A percentile compares a stretch with the other conserved stretches of the same genome.
These are phyloP conservation scores for Physella acuta DNA, from an alignment of 1,140 invertebrate species.

Conservation along the genomic window DNA sequence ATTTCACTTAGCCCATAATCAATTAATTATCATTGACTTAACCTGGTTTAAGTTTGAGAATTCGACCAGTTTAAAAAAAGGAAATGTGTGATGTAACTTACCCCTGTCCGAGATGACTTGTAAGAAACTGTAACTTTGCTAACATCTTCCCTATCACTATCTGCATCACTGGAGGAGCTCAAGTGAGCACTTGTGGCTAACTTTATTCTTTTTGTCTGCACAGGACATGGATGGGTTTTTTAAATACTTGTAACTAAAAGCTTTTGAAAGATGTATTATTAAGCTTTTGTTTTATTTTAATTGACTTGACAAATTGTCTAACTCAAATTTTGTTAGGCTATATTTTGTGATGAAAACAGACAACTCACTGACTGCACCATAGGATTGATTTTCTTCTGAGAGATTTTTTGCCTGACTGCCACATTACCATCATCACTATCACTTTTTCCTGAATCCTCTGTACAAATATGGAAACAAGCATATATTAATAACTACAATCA, in stretches of 20 bases:
- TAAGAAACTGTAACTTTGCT: slow-evolving; percentile 36
- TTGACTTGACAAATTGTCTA: no score
- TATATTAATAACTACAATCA: no score
- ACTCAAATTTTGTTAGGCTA: no score
- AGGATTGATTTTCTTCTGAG: slow-evolving; percentile 45
- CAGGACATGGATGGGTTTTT: no score
- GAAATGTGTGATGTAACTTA: slow-evolving; percentile 27
- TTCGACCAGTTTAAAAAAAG: background rate
- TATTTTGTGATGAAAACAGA: no score
- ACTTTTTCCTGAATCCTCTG: slow-evolving; percentile 10
- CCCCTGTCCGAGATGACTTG: slow-evolving; percentile 45
- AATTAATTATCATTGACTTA: no score
- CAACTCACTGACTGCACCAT: slow-evolving; percentile 58
- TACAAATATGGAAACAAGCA: no score
- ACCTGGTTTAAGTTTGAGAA: no score
- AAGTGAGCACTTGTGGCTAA: slow-evolving; percentile 13
- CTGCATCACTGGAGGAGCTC: slow-evolving; percentile 38
- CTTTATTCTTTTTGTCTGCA: slow-evolving; percentile 45
- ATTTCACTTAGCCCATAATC: no score
- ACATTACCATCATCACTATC: slow-evolving; percentile 57
- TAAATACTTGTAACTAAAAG: no score
- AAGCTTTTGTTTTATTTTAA: no score
- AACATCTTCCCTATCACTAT: slow-evolving; percentile 32
- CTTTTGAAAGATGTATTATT: no score
- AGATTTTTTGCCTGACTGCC: slow-evolving; percentile 54